These are phyloP conservation scores for Saguinus imperator DNA, from an alignment of 2,113 vertebrate genomes.

Conservation along the genomic window DNA sequence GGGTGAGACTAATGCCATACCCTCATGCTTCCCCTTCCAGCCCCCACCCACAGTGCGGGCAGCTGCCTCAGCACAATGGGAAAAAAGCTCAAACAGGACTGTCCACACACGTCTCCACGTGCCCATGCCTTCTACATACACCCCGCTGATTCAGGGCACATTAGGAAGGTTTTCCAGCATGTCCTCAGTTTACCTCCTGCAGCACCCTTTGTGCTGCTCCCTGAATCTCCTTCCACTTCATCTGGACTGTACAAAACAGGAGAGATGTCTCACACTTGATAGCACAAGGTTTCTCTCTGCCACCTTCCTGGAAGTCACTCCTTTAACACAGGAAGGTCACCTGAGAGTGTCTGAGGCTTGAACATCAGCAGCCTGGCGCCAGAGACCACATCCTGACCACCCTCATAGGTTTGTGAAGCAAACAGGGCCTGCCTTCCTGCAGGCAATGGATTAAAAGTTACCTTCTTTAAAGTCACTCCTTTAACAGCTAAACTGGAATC, in stretches of 20 bases:
- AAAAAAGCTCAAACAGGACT: fast-evolving
- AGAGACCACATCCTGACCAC: fast-evolving
- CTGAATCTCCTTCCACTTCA: not conserved
- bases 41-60: fast-evolving
- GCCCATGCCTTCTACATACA: fast-evolving
- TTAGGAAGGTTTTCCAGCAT: fast-evolving
- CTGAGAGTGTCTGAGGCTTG: not conserved
- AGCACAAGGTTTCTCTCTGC: fast-evolving
- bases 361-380: fast-evolving
- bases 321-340: not conserved
- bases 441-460: fast-evolving
- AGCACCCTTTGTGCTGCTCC: fast-evolving
- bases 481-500: too few relatives aligned
- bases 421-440: fast-evolving
- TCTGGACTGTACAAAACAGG: fast-evolving
- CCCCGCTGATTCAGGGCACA: fast-evolving
- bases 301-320: not conserved
- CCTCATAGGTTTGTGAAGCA: not conserved
- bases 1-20: fast-evolving
- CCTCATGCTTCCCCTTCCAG: fast-evolving
- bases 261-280: not conserved
- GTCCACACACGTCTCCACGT: fast-evolving
- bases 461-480: not conserved
- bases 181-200: fast-evolving
- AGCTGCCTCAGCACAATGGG: fast-evolving